Evolutionary conservation across 2,113 vertebrate species (phyloP).

Genomic region (Calyptommatus sinebrachiatus): DNA sequence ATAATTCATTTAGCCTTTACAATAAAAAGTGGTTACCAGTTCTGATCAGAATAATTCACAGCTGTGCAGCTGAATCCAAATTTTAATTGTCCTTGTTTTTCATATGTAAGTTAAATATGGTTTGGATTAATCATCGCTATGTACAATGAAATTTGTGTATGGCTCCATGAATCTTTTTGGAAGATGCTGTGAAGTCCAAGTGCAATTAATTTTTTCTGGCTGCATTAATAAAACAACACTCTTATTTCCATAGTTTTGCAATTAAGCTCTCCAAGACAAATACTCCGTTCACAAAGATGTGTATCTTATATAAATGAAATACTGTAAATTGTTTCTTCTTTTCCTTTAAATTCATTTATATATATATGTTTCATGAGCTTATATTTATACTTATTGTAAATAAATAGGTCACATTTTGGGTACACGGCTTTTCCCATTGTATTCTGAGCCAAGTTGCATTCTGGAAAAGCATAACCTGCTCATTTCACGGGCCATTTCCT

Average conservation of each 20-base stretch:
- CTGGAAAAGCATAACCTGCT: neutral
- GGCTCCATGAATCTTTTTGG: slow-evolving; percentile 40
- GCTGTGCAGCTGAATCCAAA: slow-evolving; percentile 39
- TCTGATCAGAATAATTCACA: slow-evolving; percentile 63
- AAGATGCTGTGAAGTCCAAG: slow-evolving; percentile 41
- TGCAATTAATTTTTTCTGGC: slow-evolving; percentile 52
- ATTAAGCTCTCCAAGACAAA: neutral
- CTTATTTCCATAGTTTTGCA: slow-evolving; percentile 38
- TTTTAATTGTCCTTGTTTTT: slow-evolving; percentile 68
- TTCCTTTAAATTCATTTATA: neutral
- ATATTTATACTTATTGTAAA: neutral
- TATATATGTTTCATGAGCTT: neutral
- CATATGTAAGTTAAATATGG: slow-evolving; percentile 51
- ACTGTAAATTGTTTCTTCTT: neutral
- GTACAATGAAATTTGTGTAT: slow-evolving; percentile 25
- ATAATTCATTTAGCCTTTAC: slow-evolving; percentile 57
- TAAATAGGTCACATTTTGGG: neutral
- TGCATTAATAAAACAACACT: slow-evolving; percentile 38
- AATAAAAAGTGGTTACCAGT: slow-evolving; percentile 54
- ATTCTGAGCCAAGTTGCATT: neutral
- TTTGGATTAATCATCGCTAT: slow-evolving; percentile 46
- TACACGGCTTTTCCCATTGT: neutral
- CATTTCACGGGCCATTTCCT: neutral
- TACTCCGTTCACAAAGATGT: neutral
- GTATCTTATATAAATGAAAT: neutral